Conservation (phyloP, 2,797 vertebrate genomes). For the Bucorvus abyssinicus region DNA sequence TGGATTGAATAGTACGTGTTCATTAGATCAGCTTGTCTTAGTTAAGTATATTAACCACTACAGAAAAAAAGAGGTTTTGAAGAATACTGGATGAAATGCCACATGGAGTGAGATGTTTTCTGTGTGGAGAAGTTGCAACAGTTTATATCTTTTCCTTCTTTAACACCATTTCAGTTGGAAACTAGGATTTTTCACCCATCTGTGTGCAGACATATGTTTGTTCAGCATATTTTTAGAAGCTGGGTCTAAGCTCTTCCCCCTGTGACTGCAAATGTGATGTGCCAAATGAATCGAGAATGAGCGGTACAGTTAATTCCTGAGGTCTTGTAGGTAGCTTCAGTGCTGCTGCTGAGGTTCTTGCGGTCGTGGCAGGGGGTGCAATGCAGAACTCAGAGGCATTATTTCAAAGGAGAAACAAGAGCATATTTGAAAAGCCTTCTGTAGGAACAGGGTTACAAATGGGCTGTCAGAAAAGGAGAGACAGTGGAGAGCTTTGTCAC, state of each 20-base stretch:
- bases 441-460: background rate
- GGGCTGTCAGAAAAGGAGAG: background rate
- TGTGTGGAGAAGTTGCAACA: background rate
- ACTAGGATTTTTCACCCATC: background rate
- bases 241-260: background rate
- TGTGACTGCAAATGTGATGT: background rate
- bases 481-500: background rate
- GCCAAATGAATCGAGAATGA: background rate
- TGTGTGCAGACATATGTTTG: background rate
- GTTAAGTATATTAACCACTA: background rate
- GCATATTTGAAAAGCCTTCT: background rate
- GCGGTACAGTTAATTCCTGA: background rate
- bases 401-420: background rate
- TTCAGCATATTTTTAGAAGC: constrained; percentile 3
- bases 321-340: background rate
- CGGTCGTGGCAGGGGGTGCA: too few species aligned
- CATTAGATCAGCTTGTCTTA: background rate
- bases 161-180: background rate
- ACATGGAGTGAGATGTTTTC: background rate
- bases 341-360: background rate
- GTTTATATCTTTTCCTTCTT: background rate
- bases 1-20: background rate
- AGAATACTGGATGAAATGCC: background rate
- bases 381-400: background rate
- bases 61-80: background rate